phyloP scores from a whole-genome alignment of 53 echinoderm and acorn worm genomes.

The Apostichopus leukothele region DNA sequence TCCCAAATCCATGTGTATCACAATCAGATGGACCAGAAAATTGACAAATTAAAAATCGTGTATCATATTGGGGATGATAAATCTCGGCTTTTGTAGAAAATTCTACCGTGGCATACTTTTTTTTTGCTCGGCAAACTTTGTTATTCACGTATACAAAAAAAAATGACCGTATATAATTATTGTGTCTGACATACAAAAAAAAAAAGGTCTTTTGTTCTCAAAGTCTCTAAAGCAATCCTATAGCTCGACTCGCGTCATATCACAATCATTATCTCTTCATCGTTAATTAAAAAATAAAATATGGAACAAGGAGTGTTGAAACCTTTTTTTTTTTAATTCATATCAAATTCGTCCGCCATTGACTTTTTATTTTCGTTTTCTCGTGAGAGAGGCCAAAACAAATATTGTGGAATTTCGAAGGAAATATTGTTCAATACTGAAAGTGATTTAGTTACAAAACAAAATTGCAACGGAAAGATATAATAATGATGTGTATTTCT shows the following conservation, averaged over 20 bases:
- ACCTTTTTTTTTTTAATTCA: neutral
- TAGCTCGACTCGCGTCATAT: neutral
- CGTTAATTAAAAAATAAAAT: constrained; percentile 6
- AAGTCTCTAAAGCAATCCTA: neutral
- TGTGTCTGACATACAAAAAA: neutral
- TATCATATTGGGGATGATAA: constrained; percentile 17
- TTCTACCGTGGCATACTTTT: constrained; percentile 9
- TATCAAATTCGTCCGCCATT: no score
- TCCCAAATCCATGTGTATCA: constrained; percentile 33
- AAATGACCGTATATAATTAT: neutral
- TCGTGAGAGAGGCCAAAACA: no score
- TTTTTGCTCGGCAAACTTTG: neutral
- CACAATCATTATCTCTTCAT: neutral
- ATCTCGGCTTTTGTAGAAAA: neutral
- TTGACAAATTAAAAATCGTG: constrained; percentile 42
- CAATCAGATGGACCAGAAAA: constrained; percentile 18
- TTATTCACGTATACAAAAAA: neutral
- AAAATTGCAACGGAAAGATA: no score
- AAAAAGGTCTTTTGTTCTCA: neutral
- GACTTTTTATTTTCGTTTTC: no score
- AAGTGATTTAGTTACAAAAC: no score
- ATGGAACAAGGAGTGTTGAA: neutral
- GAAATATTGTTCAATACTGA: no score
- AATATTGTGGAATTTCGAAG: no score
- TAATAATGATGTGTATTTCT: no score